These are phyloP conservation scores for Promerops cafer DNA, from an alignment of 2,113 vertebrate species.

Conservation along the genomic window DNA sequence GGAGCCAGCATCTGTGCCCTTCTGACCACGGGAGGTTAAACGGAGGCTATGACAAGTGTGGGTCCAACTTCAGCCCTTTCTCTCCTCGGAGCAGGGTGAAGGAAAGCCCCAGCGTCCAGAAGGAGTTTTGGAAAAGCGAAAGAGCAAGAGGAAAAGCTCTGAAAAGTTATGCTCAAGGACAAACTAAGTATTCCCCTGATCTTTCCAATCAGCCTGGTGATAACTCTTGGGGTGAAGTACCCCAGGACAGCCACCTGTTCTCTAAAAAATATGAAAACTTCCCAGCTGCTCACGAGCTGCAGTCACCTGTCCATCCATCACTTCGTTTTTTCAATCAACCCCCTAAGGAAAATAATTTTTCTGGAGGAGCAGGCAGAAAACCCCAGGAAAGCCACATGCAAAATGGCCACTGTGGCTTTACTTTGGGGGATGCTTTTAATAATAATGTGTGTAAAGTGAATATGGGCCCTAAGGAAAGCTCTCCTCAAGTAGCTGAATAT, in stretches of 20 bases:
- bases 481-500: neutral
- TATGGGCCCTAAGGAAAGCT: neutral
- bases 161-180: neutral
- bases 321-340: conserved; percentile 32
- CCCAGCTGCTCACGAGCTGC: neutral
- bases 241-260: conserved; percentile 28
- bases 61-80: neutral
- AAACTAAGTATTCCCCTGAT: neutral
- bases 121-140: conserved; percentile 15
- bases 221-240: conserved; percentile 1
- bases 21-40: neutral
- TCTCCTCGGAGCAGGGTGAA: neutral
- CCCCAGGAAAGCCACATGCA: neutral
- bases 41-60: neutral
- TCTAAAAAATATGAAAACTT: conserved; percentile 41
- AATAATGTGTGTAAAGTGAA: neutral
- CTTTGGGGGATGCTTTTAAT: neutral
- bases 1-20: neutral
- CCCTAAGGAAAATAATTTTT: conserved; percentile 10
- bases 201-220: neutral
- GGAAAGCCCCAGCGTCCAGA: neutral
- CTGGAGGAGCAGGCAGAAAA: neutral
- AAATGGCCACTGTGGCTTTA: neutral
- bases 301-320: neutral
- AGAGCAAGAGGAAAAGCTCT: neutral